These are phyloP conservation scores for Acanthiza pusilla DNA, from an alignment of 2,797 vertebrate species.

Conservation along the genomic window DNA sequence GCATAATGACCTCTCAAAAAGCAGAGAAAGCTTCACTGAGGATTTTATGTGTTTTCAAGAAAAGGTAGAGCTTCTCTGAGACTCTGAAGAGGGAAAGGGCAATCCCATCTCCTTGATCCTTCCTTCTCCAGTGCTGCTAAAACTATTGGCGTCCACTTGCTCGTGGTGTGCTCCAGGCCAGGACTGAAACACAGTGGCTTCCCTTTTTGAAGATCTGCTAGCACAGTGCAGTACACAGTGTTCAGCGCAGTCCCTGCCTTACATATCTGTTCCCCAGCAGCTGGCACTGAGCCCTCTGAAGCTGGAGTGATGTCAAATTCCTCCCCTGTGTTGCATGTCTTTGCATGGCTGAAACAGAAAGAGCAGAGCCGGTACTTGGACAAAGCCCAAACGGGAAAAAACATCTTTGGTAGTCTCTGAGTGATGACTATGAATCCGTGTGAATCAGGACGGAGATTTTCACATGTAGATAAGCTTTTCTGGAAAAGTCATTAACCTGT, in stretches of 20 bases:
- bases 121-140: background rate
- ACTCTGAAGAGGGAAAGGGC: background rate
- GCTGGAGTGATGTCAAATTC: background rate
- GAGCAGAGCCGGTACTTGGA: background rate
- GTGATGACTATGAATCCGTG: background rate
- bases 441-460: conserved; percentile 46
- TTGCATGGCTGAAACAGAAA: conserved; percentile 43
- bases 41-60: background rate
- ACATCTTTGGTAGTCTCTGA: background rate
- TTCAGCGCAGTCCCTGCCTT: background rate
- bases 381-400: conserved; percentile 42
- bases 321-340: background rate
- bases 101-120: background rate
- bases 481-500: conserved; percentile 25
- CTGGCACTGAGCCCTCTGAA: conserved; percentile 8
- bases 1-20: background rate
- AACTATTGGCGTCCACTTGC: background rate
- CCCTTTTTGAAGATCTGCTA: background rate
- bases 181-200: background rate
- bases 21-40: background rate
- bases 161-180: background rate
- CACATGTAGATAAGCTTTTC: conserved; percentile 48
- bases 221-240: background rate
- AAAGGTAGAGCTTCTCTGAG: background rate
- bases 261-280: background rate